Evolutionary conservation across 2,797 vertebrate species (phyloP), one percentile per base, ranked within the genome.

Genomic region (Semotilus atromaculatus): DNA sequence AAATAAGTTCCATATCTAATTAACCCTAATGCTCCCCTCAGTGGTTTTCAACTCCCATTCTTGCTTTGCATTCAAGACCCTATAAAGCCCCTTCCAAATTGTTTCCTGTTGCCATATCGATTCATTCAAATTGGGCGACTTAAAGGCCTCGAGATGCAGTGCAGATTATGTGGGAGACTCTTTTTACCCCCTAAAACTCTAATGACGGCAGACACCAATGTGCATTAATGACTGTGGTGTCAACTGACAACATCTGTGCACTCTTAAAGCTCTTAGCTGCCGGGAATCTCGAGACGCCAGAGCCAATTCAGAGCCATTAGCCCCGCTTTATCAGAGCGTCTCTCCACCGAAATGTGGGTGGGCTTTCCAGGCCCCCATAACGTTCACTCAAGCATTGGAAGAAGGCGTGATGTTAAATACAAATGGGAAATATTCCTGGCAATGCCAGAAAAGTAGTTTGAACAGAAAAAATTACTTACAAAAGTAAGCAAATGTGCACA

Each of bases 131-230:
- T 76, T 29, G 77, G 51, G 62, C 86, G 87, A 91, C 92, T 91
- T 89, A 90, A 89, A 88, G 85, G 84, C 86, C 82, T 83, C 45
- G 74, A 91, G 83, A 90, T 88, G 55, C 87, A 55, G 74, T 80
- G 84, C 88, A 91, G 91, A 87, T 89, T 90, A 89, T 82, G 85
- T 90, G 86, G 84, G 82, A 91, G 88, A 85, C 76, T 84, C 88
- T 90, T 88, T 85, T 92, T 92, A 91, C 82, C 82, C 83, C 86
- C 67, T 83, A 89, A 80, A 80, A 78, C 55, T 82, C 87, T 92
- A 93, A 93, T 90, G 88, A 90, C 62, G 83, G 89, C 91, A 93
- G 92, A 94, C 93, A 90, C 88, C 91, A 75, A 82, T 86, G 89
- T 89, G 90, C 84, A 90, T 92, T 92, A 92, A 94, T 93, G 91